phyloP scores from a whole-genome alignment of 2,797 vertebrate genomes.

The Pristis pectinata region DNA sequence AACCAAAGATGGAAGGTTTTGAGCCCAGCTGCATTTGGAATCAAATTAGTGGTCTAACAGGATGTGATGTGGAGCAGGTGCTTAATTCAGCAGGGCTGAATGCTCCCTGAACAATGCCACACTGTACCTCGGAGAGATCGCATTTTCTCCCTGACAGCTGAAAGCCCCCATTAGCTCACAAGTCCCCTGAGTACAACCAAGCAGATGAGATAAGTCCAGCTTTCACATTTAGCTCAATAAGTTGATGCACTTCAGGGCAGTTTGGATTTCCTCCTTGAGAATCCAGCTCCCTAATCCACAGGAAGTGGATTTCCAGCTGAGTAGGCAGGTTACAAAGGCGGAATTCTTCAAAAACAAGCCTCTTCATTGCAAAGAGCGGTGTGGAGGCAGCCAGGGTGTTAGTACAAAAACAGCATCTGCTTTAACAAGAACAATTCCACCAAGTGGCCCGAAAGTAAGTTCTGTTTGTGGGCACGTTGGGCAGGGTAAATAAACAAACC shows the following conservation, averaged over 20 bases:
- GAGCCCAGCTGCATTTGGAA: neutral
- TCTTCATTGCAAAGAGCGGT: neutral
- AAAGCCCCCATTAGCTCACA: neutral
- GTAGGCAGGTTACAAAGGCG: slow-evolving; percentile 5
- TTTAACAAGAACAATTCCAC: neutral
- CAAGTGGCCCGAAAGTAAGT: neutral
- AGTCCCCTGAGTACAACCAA: neutral
- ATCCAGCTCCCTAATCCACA: neutral
- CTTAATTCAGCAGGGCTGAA: too few species aligned
- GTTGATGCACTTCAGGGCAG: neutral
- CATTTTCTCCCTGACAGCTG: neutral
- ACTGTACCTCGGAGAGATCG: neutral
- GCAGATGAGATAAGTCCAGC: neutral
- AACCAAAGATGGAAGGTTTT: neutral
- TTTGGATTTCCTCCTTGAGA: neutral
- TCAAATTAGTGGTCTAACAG: neutral
- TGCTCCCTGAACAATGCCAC: neutral
- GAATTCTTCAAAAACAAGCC: neutral
- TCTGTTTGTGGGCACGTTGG: neutral
- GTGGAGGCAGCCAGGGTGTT: neutral
- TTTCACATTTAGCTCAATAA: neutral
- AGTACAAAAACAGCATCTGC: neutral
- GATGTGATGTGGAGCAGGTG: neutral
- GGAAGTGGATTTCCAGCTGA: neutral
- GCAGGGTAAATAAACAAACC: neutral